Conservation (phyloP, 1,140 invertebrate species). For the Rhagoletis pomonella region DNA sequence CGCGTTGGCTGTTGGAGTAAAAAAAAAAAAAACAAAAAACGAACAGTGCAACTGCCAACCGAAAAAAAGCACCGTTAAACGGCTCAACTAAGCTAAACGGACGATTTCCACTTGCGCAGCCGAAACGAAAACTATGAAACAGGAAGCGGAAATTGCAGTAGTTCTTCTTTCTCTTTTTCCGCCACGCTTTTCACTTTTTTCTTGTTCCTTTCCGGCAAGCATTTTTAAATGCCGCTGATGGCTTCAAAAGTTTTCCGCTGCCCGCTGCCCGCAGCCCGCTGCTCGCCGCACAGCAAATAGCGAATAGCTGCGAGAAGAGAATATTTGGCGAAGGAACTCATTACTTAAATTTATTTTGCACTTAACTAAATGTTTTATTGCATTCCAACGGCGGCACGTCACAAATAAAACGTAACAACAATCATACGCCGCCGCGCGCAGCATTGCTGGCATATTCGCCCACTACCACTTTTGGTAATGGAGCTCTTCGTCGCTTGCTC, state of each 20-base stretch:
- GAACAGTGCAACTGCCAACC: background rate
- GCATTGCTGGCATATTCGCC: background rate
- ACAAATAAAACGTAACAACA: background rate
- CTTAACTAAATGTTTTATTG: constrained; percentile 54
- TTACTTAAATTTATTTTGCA: constrained; percentile 55
- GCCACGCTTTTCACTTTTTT: background rate
- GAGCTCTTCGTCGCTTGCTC: background rate
- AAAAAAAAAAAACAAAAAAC: background rate
- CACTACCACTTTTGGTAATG: background rate
- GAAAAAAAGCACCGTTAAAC: background rate
- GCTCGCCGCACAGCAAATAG: background rate
- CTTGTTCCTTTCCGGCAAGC: background rate
- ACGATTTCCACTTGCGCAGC: constrained; percentile 26
- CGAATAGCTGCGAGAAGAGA: background rate
- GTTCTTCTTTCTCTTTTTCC: background rate
- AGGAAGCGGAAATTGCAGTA: constrained; percentile 30
- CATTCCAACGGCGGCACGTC: constrained; percentile 16
- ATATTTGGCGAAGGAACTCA: constrained; percentile 46
- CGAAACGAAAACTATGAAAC: background rate
- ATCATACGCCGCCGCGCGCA: background rate
- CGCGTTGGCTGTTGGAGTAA: background rate
- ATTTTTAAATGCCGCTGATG: constrained; percentile 4
- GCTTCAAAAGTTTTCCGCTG: background rate
- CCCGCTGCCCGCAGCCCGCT: background rate
- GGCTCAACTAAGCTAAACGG: constrained; percentile 24